Evolutionary conservation across 2,797 vertebrate species (phyloP), one percentile per base, ranked within the genome.

Genomic region (Anguilla obscura): DNA sequence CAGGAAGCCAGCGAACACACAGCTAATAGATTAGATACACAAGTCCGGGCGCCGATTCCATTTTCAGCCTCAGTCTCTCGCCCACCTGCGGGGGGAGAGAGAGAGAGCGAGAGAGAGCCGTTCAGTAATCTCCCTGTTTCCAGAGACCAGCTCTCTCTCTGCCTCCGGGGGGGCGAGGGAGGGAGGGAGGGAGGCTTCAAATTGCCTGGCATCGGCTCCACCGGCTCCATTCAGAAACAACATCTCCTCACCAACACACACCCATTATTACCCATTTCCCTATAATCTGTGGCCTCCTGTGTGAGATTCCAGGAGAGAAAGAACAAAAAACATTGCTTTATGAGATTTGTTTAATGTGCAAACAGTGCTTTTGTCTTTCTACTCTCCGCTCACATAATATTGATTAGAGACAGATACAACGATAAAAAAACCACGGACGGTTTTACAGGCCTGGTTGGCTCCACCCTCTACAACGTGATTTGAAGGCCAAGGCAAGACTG

Each of bases 21-120:
- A 8, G 71, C 91, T 91, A 94, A 95, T 91, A 93, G 90, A 94
- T 92, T 93, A 92, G 90, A 87, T 90, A 87, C 92, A 92, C 90
- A 90, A 88, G 92, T 83, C 86, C 79, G 50, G 87, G 86, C 24
- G 85, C 91, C 93, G 92, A 94, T 94, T 93, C 93, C 91, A 94
- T 93, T 94, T 94, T 92, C 90, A 92, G 92, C 89, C 91, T 92
- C 89, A 86, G 79, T 88, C 90, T 90, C 82, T 18, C 30, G 79
- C 88, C 84, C 92, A 95, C 91, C 93, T 94, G 92, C 36, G 36
- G 36, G 36, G 33, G 33, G 33, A 36, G 33, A 36, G 33, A 36
- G 33, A 36, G 33, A 36, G 36, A 36, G 33, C 1, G 91, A 91
- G 92, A 88, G 91, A 90, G 89, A 89, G 54, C 90, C 93, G 88